phyloP scores from a whole-genome alignment of 2,888 invertebrate genomes.

The Mythimna ferrago region DNA sequence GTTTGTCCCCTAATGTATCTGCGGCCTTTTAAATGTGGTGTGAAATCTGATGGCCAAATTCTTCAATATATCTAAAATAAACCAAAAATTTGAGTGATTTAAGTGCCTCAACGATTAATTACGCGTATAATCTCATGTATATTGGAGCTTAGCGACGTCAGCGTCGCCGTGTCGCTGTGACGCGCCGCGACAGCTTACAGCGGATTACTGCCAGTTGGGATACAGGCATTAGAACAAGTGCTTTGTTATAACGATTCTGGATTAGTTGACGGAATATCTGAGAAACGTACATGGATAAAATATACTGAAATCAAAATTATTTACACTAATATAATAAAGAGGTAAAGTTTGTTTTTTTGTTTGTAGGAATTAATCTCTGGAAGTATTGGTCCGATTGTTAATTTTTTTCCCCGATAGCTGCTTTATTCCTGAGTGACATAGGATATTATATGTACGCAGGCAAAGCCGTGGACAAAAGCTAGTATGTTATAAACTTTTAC shows the following conservation, averaged over 20 bases:
- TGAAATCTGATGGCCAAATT: background rate
- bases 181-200: constrained; percentile 41
- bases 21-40: background rate
- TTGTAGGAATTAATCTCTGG: no score
- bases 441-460: no score
- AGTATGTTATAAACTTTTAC: no score
- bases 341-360: no score
- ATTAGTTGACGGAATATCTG: background rate
- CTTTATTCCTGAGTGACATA: no score
- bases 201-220: constrained; percentile 38
- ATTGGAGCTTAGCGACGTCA: constrained; percentile 59
- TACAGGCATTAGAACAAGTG: constrained; percentile 25
- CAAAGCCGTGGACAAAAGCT: no score
- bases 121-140: constrained; percentile 65
- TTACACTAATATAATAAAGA: no score
- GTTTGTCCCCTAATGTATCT: background rate
- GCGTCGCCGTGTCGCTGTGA: constrained; percentile 30
- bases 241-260: constrained; percentile 13
- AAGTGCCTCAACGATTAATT: constrained; percentile 62
- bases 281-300: background rate
- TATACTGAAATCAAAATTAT: no score
- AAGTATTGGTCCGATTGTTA: no score
- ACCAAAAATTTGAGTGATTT: constrained; percentile 41
- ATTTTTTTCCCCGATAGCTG: no score
- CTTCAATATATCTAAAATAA: constrained; percentile 3